Conservation (phyloP, 1,140 invertebrate genomes). For the Trichonephila inaurata region DNA sequence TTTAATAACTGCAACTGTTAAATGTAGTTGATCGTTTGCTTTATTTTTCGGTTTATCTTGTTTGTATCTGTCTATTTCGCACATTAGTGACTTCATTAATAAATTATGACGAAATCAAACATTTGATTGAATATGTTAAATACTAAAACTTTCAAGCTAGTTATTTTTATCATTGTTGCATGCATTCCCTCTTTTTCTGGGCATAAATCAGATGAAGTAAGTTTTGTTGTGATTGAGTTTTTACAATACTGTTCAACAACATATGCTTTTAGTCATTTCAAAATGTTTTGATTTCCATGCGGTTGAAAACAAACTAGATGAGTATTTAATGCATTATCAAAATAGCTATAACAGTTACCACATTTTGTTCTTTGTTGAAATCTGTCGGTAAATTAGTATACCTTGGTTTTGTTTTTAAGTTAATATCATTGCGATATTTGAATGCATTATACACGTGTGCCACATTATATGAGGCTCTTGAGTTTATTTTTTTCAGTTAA, state of each 20-base stretch:
- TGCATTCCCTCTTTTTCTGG: not conserved
- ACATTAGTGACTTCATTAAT: slow-evolving; percentile 2
- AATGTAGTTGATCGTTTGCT: not conserved
- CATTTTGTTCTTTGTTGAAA: no score
- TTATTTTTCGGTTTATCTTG: slow-evolving; percentile 35
- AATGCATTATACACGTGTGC: no score
- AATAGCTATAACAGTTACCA: no score
- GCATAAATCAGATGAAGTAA: slow-evolving; percentile 22
- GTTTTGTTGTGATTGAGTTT: not conserved
- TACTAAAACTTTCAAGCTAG: not conserved
- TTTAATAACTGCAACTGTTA: slow-evolving; percentile 8
- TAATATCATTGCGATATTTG: no score
- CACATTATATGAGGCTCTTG: no score
- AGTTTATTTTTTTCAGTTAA: no score
- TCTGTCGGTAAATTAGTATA: no score
- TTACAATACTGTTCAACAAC: not conserved
- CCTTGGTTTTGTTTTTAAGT: no score
- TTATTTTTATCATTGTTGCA: not conserved
- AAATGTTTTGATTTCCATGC: not conserved
- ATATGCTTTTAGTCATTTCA: not conserved
- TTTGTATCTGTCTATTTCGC: slow-evolving; percentile 13
- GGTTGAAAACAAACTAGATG: not conserved
- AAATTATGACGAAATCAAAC: slow-evolving; percentile 35
- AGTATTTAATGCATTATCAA: no score
- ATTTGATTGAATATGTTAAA: slow-evolving; percentile 36